Evolutionary conservation across 2,113 vertebrate genomes (phyloP), one percentile per base, ranked within the genome.

Genomic region (Alouatta palliata): DNA sequence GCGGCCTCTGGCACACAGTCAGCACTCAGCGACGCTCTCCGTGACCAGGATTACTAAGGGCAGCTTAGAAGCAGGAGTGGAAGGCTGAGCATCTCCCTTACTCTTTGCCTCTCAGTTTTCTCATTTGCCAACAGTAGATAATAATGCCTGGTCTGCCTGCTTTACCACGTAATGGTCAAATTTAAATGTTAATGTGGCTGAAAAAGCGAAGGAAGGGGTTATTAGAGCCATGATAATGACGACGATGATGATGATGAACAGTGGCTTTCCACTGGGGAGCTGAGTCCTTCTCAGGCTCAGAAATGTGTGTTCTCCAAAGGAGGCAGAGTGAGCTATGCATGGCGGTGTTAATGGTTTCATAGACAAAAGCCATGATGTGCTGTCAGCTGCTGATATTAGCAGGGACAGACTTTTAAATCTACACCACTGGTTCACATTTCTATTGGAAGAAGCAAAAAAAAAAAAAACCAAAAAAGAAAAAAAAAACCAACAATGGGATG

Each of bases 381-480:
- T 56, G 58, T 94, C 35, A 43, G 54, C 79, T 81, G 45, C 43
- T 89, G 17, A 20, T 81, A 92, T 86, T n/a, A 93, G 80, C 6
- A 79, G 87, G 79, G 80, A 90, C 20, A 90, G 83, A 87, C 70
- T 79, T 88, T 95, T 40, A 90, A n/a, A 45, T 87, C 79, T 52
- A 85, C 1, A 68, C 40, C 47, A 89, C 70, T 45, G 58, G 93
- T 80, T 97, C 97, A 91, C 70, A 87, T 77, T 95, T 96, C 94
- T 96, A 91, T 80, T 32, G 47, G 91, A 87, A 89, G 81, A 84
- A 61, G 16, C 20, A 52, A 30, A 20, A 64, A 77, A 20, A 52
- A 68, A 30, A 68, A 35, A 30, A 64, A 30, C 27, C 47, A 13
- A 49, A 49, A 49, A 49, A 14, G 12, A 11, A 49, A 35, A 32